Evolutionary conservation across 2,113 vertebrate species (phyloP).

Genomic region (Pterophyllum scalare): DNA sequence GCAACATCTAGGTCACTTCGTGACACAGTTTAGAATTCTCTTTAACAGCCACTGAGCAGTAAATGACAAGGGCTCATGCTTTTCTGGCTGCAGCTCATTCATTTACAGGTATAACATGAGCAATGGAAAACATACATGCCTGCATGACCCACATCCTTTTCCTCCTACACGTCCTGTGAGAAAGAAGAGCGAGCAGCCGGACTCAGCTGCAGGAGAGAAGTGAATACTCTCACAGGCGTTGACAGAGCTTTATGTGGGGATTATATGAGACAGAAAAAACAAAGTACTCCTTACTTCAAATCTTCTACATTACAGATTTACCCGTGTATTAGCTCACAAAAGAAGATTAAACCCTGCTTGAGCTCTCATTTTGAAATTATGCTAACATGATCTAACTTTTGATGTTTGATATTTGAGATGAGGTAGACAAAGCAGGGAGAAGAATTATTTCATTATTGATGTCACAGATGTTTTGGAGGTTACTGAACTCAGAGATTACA

Average conservation of each 20-base stretch:
- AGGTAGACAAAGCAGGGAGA: background rate
- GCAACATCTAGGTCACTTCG: constrained; percentile 34
- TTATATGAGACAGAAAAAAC: constrained; percentile 29
- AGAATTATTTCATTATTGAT: background rate
- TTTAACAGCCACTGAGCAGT: constrained; percentile 20
- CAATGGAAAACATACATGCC: constrained; percentile 54
- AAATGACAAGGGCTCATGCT: constrained; percentile 30
- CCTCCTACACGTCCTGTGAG: constrained; percentile 56
- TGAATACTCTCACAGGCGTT: constrained; percentile 53
- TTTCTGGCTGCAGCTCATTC: constrained; percentile 53
- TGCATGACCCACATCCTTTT: constrained; percentile 62
- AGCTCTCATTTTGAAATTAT: background rate
- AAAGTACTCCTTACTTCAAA: background rate
- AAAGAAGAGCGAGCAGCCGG: background rate
- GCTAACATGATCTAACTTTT: background rate
- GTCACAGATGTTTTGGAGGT: background rate
- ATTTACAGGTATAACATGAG: constrained; percentile 50
- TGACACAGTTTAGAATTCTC: constrained; percentile 47
- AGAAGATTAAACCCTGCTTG: background rate
- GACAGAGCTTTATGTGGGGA: constrained; percentile 41
- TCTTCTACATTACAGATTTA: background rate
- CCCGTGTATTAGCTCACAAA: background rate
- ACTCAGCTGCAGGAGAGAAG: constrained; percentile 35
- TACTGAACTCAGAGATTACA: background rate
- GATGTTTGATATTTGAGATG: background rate